Percentiles rank a stretch among this genome's conserved stretches.
phyloP scores from a whole-genome alignment of 1,140 invertebrate genomes.

The Sinonovacula constricta region DNA sequence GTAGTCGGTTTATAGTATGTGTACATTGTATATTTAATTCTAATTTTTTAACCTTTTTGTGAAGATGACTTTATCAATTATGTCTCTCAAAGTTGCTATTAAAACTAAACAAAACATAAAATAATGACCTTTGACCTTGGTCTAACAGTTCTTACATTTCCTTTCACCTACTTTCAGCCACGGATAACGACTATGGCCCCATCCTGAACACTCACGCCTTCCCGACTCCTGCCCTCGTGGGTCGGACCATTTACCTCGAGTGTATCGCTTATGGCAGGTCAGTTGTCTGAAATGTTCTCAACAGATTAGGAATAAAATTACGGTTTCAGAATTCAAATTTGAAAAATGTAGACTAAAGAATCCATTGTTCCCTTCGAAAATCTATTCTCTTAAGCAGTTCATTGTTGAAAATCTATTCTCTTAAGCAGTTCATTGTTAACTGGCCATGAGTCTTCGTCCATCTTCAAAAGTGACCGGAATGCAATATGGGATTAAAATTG shows the following conservation, averaged over 20 bases:
- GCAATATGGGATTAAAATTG: too few species aligned
- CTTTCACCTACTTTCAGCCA: conserved; percentile 2
- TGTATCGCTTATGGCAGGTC: conserved; percentile 49
- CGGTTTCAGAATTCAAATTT: too few species aligned
- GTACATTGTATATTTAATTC: background rate
- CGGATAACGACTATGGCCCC: conserved; percentile 44
- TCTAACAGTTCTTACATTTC: background rate
- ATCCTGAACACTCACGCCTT: conserved; percentile 38
- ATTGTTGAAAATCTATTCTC: too few species aligned
- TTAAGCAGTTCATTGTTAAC: too few species aligned
- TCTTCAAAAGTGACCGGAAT: too few species aligned
- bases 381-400: too few species aligned
- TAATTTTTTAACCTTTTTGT: background rate
- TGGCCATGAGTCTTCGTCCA: too few species aligned
- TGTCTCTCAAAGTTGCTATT: background rate
- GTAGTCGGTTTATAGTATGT: background rate
- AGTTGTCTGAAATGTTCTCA: conserved; percentile 6
- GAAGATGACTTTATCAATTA: background rate
- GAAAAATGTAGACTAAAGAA: too few species aligned
- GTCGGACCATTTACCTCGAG: conserved; percentile 31
- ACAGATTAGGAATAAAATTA: too few species aligned
- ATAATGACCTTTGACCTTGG: background rate
- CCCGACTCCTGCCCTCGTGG: conserved; percentile 24
- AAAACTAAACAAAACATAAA: background rate
- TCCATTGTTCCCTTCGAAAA: too few species aligned